These are phyloP conservation scores for Falco berigora DNA, from an alignment of 2,797 vertebrate genomes.

Conservation along the genomic window DNA sequence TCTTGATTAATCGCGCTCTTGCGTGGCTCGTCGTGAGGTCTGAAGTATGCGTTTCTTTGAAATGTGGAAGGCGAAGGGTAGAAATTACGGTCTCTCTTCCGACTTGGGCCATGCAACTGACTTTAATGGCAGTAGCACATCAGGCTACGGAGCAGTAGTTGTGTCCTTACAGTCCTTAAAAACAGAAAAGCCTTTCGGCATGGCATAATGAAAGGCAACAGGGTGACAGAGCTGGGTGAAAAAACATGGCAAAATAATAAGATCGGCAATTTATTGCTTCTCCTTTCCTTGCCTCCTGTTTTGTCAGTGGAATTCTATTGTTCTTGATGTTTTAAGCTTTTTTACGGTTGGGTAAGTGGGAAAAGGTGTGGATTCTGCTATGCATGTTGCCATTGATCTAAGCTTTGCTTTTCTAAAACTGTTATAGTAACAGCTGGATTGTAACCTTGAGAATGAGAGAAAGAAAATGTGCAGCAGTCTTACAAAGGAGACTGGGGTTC, in stretches of 20 bases:
- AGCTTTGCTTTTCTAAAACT: neutral
- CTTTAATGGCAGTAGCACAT: neutral
- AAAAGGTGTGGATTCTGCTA: neutral
- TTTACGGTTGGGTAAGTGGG: neutral
- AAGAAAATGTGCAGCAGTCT: neutral
- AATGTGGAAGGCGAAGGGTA: neutral
- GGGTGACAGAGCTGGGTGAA: neutral
- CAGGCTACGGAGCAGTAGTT: neutral
- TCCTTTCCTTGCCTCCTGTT: neutral
- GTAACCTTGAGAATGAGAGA: neutral
- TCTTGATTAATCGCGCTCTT: neutral
- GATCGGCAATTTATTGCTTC: neutral
- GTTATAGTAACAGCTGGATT: constrained; percentile 1
- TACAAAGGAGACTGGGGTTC: constrained; percentile 30
- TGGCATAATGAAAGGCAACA: neutral
- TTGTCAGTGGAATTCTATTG: constrained; percentile 13
- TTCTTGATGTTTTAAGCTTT: neutral
- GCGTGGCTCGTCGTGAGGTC: neutral
- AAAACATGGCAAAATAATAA: neutral
- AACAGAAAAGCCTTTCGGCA: neutral
- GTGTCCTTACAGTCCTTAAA: neutral
- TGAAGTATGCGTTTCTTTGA: neutral
- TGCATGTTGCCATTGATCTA: neutral
- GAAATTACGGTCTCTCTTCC: neutral
- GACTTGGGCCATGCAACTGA: neutral